These are phyloP conservation scores for Torymus texanus DNA, from an alignment of 2,888 invertebrate genomes.

Conservation along the genomic window DNA sequence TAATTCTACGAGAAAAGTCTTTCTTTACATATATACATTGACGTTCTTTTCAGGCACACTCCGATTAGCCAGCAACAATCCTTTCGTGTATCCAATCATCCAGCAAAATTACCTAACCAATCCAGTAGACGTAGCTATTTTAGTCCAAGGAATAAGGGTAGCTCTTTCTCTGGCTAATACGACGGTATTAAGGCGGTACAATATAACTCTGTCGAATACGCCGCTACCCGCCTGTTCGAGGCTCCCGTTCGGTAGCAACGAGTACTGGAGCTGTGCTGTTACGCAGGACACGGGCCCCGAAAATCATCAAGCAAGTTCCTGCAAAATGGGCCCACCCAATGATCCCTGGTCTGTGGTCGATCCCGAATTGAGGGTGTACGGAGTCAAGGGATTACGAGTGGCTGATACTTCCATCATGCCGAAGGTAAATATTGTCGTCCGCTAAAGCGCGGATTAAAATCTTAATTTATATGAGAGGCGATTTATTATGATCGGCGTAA, in stretches of 20 bases:
- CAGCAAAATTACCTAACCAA: slow-evolving; percentile 86
- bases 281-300: slow-evolving; percentile 85
- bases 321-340: slow-evolving; percentile 85
- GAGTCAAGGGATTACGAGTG: slow-evolving; percentile 78
- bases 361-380: slow-evolving; percentile 80
- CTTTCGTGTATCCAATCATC: slow-evolving; percentile 83
- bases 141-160: slow-evolving; percentile 81
- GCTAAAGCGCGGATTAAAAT: neutral
- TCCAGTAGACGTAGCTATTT: slow-evolving; percentile 80
- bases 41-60: slow-evolving; percentile 63
- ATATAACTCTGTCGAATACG: slow-evolving; percentile 64
- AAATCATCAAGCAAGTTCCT: slow-evolving; percentile 89
- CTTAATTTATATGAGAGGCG: neutral
- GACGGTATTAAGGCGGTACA: slow-evolving; percentile 73
- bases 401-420: slow-evolving; percentile 81
- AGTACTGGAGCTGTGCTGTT: slow-evolving; percentile 87
- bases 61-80: slow-evolving; percentile 81
- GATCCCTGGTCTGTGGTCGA: slow-evolving; percentile 87
- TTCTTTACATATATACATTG: too few species aligned
- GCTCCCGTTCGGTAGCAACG: slow-evolving; percentile 78
- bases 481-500: too few species aligned
- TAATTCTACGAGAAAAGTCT: too few species aligned
- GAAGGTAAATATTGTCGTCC: slow-evolving; percentile 68
- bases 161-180: slow-evolving; percentile 79
- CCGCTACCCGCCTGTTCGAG: slow-evolving; percentile 65